Evolutionary conservation across 2,797 vertebrate species (phyloP).

Genomic region (Masticophis lateralis): DNA sequence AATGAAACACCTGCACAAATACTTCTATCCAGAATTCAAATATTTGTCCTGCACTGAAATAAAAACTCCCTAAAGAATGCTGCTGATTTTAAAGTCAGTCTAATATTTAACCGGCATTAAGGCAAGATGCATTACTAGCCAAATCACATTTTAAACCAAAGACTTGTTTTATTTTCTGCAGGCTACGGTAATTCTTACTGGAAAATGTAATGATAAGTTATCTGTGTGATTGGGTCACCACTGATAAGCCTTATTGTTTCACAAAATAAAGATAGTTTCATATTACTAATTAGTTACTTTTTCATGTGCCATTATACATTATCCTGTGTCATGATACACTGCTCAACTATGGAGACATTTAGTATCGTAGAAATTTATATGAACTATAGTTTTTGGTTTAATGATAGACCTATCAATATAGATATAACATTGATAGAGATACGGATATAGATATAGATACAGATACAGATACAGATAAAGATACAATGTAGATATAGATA

Average conservation of each 20-base stretch:
- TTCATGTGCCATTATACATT: background rate
- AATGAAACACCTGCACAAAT: background rate
- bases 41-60: background rate
- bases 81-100: background rate
- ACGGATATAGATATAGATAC: background rate
- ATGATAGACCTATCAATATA: background rate
- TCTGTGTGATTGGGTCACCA: background rate
- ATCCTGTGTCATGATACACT: background rate
- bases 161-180: background rate
- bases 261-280: background rate
- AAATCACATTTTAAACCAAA: background rate
- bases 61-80: background rate
- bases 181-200: background rate
- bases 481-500: background rate
- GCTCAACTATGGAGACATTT: background rate
- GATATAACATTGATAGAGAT: background rate
- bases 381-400: background rate
- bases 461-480: background rate
- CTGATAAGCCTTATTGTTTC: background rate
- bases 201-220: background rate
- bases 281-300: background rate
- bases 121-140: background rate
- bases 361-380: background rate
- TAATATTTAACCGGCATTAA: background rate
- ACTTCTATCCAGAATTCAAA: background rate